These are phyloP conservation scores for Rutilus rutilus DNA, from an alignment of 2,113 vertebrate genomes.

Conservation along the genomic window DNA sequence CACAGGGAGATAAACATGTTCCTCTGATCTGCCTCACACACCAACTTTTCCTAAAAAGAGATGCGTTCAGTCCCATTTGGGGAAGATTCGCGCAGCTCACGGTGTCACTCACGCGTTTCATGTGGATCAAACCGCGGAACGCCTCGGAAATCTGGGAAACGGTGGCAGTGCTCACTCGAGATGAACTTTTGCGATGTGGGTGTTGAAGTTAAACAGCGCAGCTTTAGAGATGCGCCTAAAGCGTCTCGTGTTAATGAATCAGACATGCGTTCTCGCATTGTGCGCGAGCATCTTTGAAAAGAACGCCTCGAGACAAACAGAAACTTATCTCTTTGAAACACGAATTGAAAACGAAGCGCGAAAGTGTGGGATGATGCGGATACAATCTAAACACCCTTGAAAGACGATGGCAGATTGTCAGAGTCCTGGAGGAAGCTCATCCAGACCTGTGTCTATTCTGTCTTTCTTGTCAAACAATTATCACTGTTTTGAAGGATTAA, in stretches of 20 bases:
- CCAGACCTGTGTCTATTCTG: constrained; percentile 13
- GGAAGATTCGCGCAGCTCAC: constrained; percentile 61
- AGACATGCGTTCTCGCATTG: constrained; percentile 62
- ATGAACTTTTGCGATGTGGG: constrained; percentile 67
- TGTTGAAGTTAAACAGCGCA: constrained; percentile 66
- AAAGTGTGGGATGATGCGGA: constrained; percentile 38
- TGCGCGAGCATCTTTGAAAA: constrained; percentile 56
- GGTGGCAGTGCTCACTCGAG: constrained; percentile 33
- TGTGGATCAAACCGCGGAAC: constrained; percentile 63
- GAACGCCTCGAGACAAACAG: constrained; percentile 63
- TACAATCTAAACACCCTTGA: constrained; percentile 36
- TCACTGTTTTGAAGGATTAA: constrained; percentile 38
- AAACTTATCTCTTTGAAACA: constrained; percentile 72
- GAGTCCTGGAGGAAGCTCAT: neutral
- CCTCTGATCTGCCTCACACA: constrained; percentile 64
- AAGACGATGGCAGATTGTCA: constrained; percentile 29
- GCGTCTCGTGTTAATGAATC: constrained; percentile 68
- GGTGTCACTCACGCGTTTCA: constrained; percentile 67
- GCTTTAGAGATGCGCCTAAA: constrained; percentile 69
- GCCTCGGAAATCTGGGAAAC: constrained; percentile 59
- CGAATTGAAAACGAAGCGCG: constrained; percentile 59
- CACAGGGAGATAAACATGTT: constrained; percentile 70
- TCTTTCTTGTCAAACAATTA: constrained; percentile 27
- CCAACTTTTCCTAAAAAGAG: constrained; percentile 69
- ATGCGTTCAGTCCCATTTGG: constrained; percentile 57